Evolutionary conservation across 2,113 vertebrate genomes (phyloP).

Genomic region (Emydocephalus ijimae): DNA sequence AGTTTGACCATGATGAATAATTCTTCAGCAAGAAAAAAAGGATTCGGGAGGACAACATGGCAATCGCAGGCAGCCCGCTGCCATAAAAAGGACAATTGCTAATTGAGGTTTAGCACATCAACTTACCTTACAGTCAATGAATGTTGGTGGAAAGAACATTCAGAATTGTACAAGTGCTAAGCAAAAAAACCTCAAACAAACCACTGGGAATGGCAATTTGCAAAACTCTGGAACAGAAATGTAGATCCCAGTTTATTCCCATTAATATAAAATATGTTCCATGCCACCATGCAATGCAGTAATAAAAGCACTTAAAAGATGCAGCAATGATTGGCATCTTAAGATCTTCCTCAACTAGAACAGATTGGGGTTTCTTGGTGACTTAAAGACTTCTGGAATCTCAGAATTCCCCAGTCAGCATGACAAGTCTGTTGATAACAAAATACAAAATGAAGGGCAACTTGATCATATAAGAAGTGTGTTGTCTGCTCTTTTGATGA

Average conservation of each 20-base stretch:
- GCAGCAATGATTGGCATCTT: background rate
- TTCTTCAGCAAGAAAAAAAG: background rate
- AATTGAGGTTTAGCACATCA: background rate
- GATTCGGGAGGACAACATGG: background rate
- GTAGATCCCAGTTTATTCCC: background rate
- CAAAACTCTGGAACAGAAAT: background rate
- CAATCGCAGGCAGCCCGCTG: background rate
- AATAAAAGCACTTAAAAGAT: background rate
- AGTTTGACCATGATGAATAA: slow-evolving; percentile 41
- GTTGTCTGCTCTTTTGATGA: background rate
- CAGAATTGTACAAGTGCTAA: background rate
- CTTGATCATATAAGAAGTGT: background rate
- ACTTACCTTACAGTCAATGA: background rate
- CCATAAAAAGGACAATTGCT: background rate
- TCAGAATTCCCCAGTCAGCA: background rate
- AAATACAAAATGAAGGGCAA: background rate
- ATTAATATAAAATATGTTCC: background rate
- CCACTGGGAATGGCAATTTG: background rate
- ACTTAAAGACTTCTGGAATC: background rate
- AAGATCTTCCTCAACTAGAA: background rate
- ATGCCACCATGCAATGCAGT: background rate
- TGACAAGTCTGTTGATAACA: background rate
- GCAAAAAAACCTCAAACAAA: background rate
- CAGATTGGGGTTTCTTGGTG: background rate
- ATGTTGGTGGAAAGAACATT: background rate